phyloP scores from a whole-genome alignment of 1,140 invertebrate genomes.

The Agraylea sexmaculata region DNA sequence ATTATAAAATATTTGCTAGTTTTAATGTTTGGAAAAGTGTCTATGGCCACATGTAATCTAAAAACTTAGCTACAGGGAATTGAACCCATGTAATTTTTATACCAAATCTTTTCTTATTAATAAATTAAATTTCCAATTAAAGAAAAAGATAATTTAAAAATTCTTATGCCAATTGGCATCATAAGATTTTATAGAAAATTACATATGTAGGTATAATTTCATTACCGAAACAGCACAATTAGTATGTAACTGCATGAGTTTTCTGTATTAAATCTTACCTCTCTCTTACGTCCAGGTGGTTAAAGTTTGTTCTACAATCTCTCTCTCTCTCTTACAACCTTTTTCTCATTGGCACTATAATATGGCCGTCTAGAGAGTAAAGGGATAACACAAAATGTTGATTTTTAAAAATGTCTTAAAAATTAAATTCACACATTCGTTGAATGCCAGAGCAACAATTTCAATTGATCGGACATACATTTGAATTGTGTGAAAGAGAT shows the following conservation, averaged over 20 bases:
- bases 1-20: no score
- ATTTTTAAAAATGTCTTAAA: conserved; percentile 21
- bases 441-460: conserved; percentile 18
- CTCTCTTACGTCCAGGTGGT: conserved; percentile 34
- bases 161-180: no score
- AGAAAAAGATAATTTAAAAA: no score
- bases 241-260: conserved; percentile 19
- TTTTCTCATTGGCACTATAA: conserved; percentile 42
- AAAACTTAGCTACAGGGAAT: no score
- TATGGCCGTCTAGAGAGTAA: conserved; percentile 46
- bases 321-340: conserved; percentile 40
- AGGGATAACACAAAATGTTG: conserved; percentile 41
- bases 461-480: conserved; percentile 17
- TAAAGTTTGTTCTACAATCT: conserved; percentile 40
- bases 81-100: no score
- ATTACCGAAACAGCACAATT: conserved; percentile 12
- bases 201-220: no score
- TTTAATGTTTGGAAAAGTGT: no score
- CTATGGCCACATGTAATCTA: no score
- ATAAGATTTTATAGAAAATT: no score
- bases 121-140: no score
- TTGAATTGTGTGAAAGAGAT: conserved; percentile 3
- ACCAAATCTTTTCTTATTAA: no score
- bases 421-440: conserved; percentile 16
- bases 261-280: conserved; percentile 36